These are phyloP conservation scores for Abramis brama DNA, from an alignment of 2,113 vertebrate genomes.

Conservation along the genomic window DNA sequence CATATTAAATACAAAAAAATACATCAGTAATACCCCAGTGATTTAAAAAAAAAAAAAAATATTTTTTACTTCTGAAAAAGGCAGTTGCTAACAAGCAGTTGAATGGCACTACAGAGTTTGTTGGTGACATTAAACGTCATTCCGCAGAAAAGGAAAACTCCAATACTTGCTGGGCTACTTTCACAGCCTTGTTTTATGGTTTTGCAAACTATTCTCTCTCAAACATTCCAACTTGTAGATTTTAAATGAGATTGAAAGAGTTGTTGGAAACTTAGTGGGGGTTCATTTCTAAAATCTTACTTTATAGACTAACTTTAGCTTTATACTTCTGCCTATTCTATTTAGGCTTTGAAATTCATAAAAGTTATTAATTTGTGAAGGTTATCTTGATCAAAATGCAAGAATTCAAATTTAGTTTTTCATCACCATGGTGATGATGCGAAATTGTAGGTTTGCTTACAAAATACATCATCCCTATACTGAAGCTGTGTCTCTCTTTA, in stretches of 20 bases:
- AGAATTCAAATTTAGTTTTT: no score
- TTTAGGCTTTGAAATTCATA: background rate
- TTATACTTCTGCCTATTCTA: background rate
- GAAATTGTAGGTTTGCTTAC: background rate
- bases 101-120: background rate
- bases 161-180: background rate
- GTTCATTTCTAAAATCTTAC: background rate
- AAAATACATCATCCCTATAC: background rate
- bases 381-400: no score
- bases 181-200: background rate
- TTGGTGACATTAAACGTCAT: background rate
- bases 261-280: background rate
- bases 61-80: no score
- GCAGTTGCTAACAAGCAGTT: no score
- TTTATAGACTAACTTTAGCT: background rate
- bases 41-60: no score
- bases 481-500: constrained; percentile 56
- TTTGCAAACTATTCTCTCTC: no score
- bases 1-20: no score
- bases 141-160: background rate
- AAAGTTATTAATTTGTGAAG: background rate
- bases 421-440: background rate
- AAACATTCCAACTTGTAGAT: background rate
- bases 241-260: background rate
- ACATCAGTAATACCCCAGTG: no score